Evolutionary conservation across 2,888 invertebrate genomes (phyloP), one percentile per base, ranked within the genome.

Genomic region (Resseliella maxima): DNA sequence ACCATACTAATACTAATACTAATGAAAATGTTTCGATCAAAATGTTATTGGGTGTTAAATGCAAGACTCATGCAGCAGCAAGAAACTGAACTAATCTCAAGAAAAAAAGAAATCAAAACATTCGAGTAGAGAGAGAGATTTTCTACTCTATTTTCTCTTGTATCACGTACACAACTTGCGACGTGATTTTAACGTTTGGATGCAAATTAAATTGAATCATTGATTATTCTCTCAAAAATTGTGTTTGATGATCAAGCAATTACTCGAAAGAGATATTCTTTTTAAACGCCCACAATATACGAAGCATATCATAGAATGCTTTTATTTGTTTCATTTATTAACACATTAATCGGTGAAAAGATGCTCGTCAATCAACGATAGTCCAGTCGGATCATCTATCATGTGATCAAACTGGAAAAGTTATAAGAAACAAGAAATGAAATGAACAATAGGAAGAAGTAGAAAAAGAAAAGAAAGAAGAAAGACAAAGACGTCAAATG

Each of bases 11-110:
- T 12, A 72, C 72, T 15, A 72, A 72, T 59, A 59, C 72, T 5
- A 31, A 35, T 15, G 5, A 27, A 72, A 2, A 3, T n/a, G n/a
- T 59, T 59, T 59, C 72, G 15, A 72, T 72, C 72, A 31, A 72
- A 72, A 72, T 72, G 72, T 72, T 72, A 72, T 72, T 72, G 72
- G 72, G 72, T 72, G 72, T 72, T 31, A 72, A 72, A 72, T 72
- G 72, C 35, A 72, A 72, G 72, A 72, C 72, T 72, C 59, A 24
- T 24, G 59, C 72, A 59, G 27, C 59, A 50, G 50, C 59, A 18
- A 24, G 24, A 8, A 50, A 50, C n/a, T n/a, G n/a, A n/a, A n/a
- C n/a, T n/a, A n/a, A n/a, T n/a, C n/a, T n/a, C n/a, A 50, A 59
- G n/a, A 24, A 59, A 24, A n/a, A 12, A 59, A n/a, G 18, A 15